These are phyloP conservation scores for Leptoteleia sp. DNA, from an alignment of 1,140 invertebrate species.

Conservation along the genomic window DNA sequence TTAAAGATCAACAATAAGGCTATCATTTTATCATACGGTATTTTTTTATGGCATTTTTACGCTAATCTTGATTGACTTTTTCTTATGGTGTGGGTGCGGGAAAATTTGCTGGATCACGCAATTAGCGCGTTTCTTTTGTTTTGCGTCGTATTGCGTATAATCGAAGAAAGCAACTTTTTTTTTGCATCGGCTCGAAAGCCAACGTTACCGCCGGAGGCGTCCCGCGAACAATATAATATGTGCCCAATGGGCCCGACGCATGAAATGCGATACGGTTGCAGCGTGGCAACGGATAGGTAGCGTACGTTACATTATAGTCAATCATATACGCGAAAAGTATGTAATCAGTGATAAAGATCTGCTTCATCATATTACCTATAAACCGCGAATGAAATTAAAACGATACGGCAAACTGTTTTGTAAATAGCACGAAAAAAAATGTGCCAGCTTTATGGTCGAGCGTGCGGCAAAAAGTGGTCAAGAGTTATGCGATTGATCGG, in stretches of 20 bases:
- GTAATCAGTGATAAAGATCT: slow-evolving; percentile 55
- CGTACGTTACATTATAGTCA: slow-evolving; percentile 45
- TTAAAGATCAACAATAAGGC: no score
- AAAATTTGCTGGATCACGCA: slow-evolving; percentile 13
- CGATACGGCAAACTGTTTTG: slow-evolving; percentile 25
- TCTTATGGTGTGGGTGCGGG: no score
- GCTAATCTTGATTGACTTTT: no score
- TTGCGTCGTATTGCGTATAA: slow-evolving; percentile 11
- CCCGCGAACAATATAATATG: slow-evolving; percentile 14
- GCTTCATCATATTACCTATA: slow-evolving; percentile 51
- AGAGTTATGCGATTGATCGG: slow-evolving; percentile 5
- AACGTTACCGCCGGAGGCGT: slow-evolving; percentile 13
- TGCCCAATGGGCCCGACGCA: slow-evolving; percentile 16
- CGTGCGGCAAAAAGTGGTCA: slow-evolving; percentile 1
- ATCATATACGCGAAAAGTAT: slow-evolving; percentile 55
- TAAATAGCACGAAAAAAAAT: slow-evolving; percentile 32
- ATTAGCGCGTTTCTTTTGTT: slow-evolving; percentile 10
- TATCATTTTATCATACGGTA: no score
- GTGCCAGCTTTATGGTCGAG: slow-evolving; percentile 29
- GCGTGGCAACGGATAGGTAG: slow-evolving; percentile 37
- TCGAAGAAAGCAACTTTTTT: slow-evolving; percentile 36
- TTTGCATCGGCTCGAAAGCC: slow-evolving; percentile 7
- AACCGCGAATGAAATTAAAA: slow-evolving; percentile 45
- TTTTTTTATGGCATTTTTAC: no score
- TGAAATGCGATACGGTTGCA: slow-evolving; percentile 55